Evolutionary conservation across 2,888 invertebrate species (phyloP), one percentile per base, ranked within the genome.

Genomic region (Incurvaria masculella): DNA sequence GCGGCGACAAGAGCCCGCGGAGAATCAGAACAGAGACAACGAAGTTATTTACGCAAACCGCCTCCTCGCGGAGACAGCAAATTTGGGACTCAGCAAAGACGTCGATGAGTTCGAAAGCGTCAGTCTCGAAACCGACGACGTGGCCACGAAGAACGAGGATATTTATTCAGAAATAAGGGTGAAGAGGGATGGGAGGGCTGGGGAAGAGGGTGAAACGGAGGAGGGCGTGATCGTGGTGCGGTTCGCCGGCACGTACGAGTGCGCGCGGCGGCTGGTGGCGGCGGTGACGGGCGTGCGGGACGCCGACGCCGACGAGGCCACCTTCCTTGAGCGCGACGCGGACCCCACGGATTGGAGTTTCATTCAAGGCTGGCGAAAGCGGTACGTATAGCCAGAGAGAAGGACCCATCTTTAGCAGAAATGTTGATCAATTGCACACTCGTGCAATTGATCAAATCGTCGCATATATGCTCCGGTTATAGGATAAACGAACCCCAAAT

Each of bases 321-420:
- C 66, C 2, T 65, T 76, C 42, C 61, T 76, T 19, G 79, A 79
- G 43, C 75, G 76, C 47, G 74, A 75, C 26, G 51, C 48, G 18
- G 73, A 72, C 58, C 80, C 81, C 53, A 84, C 84, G 53, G 87
- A 87, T 63, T 87, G 87, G 87, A 87, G 87, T 61, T 87, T 86
- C 63, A 87, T 87, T 44, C 87, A 87, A 65, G 83, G 84, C 61
- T 87, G 87, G 87, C 79, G 87, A 61, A 81, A 84, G 69, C 81
- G 86, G 86, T 86, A 69, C 63, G 71, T 65, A n/a, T n/a, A n/a
- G n/a, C n/a, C n/a, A n/a, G n/a, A n/a, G n/a, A n/a, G n/a, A n/a
- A n/a, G n/a, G n/a, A n/a, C n/a, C n/a, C n/a, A n/a, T n/a, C n/a
- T n/a, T n/a, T n/a, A n/a, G n/a, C n/a, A n/a, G n/a, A n/a, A n/a